phyloP scores from a whole-genome alignment of 2,888 invertebrate genomes.

The Cordilura impudica region DNA sequence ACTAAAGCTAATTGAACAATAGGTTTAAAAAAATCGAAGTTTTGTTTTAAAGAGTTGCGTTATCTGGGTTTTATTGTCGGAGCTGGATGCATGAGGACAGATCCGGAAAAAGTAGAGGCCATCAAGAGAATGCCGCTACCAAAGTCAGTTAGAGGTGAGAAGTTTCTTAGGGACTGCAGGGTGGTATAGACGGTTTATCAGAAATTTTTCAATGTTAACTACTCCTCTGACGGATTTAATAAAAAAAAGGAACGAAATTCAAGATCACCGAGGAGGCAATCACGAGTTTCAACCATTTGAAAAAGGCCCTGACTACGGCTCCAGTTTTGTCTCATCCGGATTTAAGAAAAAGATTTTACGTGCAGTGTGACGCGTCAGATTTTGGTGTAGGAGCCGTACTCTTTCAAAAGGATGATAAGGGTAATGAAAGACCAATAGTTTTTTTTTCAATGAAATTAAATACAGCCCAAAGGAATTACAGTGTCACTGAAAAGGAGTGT shows the following conservation, averaged over 20 bases:
- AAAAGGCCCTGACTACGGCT: constrained; percentile 23
- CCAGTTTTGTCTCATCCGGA: constrained; percentile 40
- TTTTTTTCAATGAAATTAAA: background rate
- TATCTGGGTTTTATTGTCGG: background rate
- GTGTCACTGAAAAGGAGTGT: background rate
- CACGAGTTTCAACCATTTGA: background rate
- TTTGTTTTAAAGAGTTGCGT: background rate
- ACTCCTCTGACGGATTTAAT: background rate
- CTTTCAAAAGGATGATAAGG: background rate
- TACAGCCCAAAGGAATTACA: background rate
- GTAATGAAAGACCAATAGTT: background rate
- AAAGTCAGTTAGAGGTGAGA: background rate
- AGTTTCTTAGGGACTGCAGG: constrained; percentile 23
- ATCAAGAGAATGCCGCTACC: constrained; percentile 8
- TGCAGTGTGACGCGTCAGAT: constrained; percentile 8
- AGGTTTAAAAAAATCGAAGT: background rate
- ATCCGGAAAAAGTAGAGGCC: background rate
- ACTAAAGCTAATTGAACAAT: background rate
- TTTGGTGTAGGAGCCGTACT: background rate
- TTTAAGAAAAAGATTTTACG: background rate
- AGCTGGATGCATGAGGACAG: too few relatives aligned
- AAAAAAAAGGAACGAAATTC: constrained; percentile 1
- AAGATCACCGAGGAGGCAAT: background rate
- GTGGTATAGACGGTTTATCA: too few relatives aligned
- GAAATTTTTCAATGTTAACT: constrained; percentile 10